phyloP scores from a whole-genome alignment of 1,140 invertebrate genomes.

The Samia ricini region DNA sequence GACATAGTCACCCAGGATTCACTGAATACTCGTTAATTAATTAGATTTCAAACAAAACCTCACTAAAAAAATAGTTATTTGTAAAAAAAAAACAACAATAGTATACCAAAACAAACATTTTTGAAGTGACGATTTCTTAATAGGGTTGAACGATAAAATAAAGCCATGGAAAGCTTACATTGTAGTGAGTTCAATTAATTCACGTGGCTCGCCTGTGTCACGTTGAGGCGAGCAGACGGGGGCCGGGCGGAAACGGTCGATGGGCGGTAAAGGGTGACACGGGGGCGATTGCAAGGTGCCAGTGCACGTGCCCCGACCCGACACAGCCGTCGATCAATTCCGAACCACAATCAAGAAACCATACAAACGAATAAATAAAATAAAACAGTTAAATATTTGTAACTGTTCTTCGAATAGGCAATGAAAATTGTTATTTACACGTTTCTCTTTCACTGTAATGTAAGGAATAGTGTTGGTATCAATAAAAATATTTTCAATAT shows the following conservation, averaged over 20 bases:
- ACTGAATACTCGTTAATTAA: too few species aligned
- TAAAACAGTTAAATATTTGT: too few species aligned
- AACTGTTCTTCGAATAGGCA: too few species aligned
- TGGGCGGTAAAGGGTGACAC: neutral
- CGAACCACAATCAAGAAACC: constrained; percentile 1
- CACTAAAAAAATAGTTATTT: too few species aligned
- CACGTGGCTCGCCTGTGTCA: neutral
- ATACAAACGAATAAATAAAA: neutral
- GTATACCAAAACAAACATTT: neutral
- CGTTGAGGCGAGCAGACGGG: neutral
- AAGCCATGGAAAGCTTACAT: neutral
- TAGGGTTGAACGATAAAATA: neutral
- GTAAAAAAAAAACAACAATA: too few species aligned
- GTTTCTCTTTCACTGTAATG: too few species aligned
- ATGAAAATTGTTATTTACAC: too few species aligned
- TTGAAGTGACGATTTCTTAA: constrained; percentile 12
- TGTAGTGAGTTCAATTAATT: neutral
- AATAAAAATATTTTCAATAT: too few species aligned
- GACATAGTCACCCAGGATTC: too few species aligned
- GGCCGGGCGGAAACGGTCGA: constrained; percentile 2
- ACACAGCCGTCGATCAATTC: constrained; percentile 13
- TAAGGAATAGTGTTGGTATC: too few species aligned
- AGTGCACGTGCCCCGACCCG: constrained; percentile 15
- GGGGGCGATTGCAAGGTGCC: constrained; percentile 11
- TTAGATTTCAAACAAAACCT: too few species aligned